These are phyloP conservation scores for Drosophila siamana DNA, from an alignment of 2,888 invertebrate genomes.

Conservation along the genomic window DNA sequence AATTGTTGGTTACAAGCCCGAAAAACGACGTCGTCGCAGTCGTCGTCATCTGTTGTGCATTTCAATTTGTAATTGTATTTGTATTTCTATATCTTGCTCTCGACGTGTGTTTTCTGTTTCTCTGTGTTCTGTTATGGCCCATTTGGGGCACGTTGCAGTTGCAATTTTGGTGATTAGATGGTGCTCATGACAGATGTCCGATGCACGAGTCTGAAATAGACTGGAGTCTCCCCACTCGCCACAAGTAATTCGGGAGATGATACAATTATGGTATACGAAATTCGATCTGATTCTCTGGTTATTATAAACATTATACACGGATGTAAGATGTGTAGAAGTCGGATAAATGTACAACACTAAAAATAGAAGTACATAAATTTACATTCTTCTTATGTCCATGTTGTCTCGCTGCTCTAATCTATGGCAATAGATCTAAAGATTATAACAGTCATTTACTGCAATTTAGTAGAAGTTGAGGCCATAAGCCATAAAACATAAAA, in stretches of 20 bases:
- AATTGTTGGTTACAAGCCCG: constrained; percentile 14
- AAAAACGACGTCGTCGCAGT: constrained; percentile 21
- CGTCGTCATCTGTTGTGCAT: constrained; percentile 70
- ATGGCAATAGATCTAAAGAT: background rate
- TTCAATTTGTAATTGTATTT: constrained; percentile 52
- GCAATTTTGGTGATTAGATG: constrained; percentile 18
- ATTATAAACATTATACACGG: background rate
- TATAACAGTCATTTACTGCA: background rate
- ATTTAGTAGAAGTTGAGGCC: background rate
- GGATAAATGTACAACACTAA: no score
- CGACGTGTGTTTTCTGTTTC: constrained; percentile 14
- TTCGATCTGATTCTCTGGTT: background rate
- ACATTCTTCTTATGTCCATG: background rate
- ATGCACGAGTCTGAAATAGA: background rate
- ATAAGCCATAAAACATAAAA: no score
- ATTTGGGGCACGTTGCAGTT: constrained; percentile 35
- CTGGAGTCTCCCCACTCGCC: background rate
- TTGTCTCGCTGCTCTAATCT: no score
- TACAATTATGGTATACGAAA: background rate
- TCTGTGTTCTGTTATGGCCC: constrained; percentile 39
- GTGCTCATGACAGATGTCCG: constrained; percentile 1
- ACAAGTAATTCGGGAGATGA: background rate
- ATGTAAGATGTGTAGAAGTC: background rate
- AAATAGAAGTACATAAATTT: background rate
- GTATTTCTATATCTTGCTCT: constrained; percentile 12